phyloP scores from a whole-genome alignment of 2,797 vertebrate species.

The Hipposideros larvatus region DNA sequence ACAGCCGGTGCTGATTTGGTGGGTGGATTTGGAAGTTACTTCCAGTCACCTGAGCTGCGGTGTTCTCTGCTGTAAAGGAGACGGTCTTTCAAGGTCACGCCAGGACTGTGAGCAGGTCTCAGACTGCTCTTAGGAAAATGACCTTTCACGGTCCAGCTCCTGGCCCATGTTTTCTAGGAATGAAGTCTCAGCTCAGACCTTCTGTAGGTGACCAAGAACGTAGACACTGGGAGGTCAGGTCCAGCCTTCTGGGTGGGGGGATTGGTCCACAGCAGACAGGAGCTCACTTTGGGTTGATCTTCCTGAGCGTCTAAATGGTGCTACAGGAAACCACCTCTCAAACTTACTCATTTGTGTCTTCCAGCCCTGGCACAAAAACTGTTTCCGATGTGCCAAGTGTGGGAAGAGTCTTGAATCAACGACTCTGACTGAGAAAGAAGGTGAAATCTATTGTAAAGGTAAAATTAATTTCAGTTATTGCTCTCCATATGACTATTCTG shows the following conservation, averaged over 20 bases:
- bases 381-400: constrained; percentile 97
- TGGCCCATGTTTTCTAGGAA: background rate
- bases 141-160: background rate
- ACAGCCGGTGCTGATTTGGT: background rate
- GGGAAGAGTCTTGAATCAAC: constrained; percentile 97
- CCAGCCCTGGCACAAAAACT: constrained; percentile 97
- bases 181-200: background rate
- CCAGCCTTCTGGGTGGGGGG: background rate
- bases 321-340: background rate
- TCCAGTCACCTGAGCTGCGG: background rate
- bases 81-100: background rate
- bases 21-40: background rate
- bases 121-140: background rate
- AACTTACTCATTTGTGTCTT: background rate
- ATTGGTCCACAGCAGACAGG: background rate
- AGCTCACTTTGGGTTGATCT: background rate
- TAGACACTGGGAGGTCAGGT: background rate
- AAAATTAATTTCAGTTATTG: constrained; percentile 70
- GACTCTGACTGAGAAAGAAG: constrained; percentile 97
- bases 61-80: background rate
- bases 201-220: background rate
- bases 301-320: background rate
- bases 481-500: background rate
- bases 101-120: background rate
- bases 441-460: constrained; percentile 99